Base-by-base conservation (phyloP, 2,888 invertebrate species). In the Acanthopleura granulata region DNA sequence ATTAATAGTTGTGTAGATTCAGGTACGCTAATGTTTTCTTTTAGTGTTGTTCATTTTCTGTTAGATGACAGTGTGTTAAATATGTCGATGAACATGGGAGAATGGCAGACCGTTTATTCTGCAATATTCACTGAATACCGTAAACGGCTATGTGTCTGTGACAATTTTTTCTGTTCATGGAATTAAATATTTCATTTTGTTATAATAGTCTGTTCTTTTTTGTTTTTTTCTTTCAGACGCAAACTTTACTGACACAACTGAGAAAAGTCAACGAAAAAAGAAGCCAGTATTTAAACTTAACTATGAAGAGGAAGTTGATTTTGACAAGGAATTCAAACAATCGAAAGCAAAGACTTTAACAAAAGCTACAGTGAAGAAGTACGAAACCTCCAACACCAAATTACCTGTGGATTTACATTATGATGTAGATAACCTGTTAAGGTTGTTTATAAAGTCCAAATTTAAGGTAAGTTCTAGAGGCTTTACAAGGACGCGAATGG, bases 331-430 rank as follows among this genome's bases (percentile, higher is more conserved):
- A n/a, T 84, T 87, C 75, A 85, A 85, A 75, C 30, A 78, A 6
- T 86, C 85, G 40, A 83, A 89, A 80, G 86, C 87, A 12, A 88
- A 86, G 16, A 79, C 83, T 12, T 75, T 89, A 12, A 87, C 88
- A 9, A 85, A 86, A 73, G 81, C 81, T 0, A 89, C 89, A 16
- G 79, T 89, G 40, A 86, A 82, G 40, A 86, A 87, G 77, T 87
- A 88, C 82, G 86, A 84, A 72, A 86, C 85, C 76, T 81, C 84
- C 18, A 80, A 82, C 76, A 87, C 86, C 30, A 87, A 87, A 0
- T 80, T 89, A 22, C 89, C 89, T 0, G 84, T 87, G 76, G 88
- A 89, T 78, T 81, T 88, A 70, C 88, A 89, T 75, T 89, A 87
- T 76, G 86, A 88, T 72, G 84, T 83, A 0, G 87, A 88, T 61